Evolutionary conservation across 1,140 invertebrate species (phyloP).

Genomic region (Melanaphis sacchari): DNA sequence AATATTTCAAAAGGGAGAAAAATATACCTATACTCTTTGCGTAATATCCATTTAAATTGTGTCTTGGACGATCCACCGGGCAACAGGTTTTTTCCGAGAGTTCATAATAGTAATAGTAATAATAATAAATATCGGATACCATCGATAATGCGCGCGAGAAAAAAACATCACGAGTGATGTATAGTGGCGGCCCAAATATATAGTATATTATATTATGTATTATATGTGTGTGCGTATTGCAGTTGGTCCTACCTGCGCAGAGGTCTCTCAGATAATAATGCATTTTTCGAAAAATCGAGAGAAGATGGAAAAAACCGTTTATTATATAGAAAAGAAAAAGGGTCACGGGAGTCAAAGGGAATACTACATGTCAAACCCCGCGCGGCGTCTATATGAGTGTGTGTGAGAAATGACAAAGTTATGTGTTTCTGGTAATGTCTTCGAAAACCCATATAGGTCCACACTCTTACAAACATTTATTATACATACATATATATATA

Average conservation of each 20-base stretch:
- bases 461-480: neutral
- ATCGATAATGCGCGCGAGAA: constrained; percentile 40
- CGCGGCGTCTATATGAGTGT: neutral
- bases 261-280: constrained; percentile 25
- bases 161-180: constrained; percentile 2
- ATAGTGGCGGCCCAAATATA: neutral
- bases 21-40: neutral
- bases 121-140: constrained; percentile 53
- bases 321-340: constrained; percentile 44
- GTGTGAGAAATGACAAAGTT: constrained; percentile 55
- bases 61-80: constrained; percentile 38
- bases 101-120: constrained; percentile 25
- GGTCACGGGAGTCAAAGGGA: constrained; percentile 50
- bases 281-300: constrained; percentile 41
- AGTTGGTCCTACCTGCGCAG: constrained; percentile 32
- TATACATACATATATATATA: neutral
- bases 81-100: constrained; percentile 51
- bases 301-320: constrained; percentile 27
- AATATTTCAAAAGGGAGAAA: constrained; percentile 25
- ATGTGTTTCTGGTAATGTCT: constrained; percentile 56
- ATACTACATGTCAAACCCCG: constrained; percentile 38
- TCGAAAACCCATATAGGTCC: constrained; percentile 30
- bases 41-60: constrained; percentile 50
- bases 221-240: neutral
- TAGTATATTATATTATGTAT: neutral